A percentile compares a stretch with the other conserved stretches of the same genome.
Conservation (phyloP, 2,113 vertebrate species). For the Saccopteryx bilineata region DNA sequence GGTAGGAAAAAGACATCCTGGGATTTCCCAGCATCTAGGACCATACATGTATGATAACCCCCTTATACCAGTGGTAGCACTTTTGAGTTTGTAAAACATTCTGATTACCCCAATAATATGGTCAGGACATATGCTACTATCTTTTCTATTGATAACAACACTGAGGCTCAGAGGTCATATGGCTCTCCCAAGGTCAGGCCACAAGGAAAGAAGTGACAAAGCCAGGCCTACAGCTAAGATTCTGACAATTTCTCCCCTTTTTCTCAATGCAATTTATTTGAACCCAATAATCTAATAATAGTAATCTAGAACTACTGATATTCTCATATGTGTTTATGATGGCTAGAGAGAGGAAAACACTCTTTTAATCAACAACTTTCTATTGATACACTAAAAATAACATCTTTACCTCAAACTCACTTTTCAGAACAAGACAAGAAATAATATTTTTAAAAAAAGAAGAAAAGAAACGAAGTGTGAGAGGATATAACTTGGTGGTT, state of each 20-base stretch:
- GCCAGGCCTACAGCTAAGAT: background rate
- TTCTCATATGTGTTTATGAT: background rate
- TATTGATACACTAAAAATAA: constrained; percentile 1
- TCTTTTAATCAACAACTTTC: background rate
- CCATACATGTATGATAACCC: background rate
- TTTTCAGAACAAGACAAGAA: constrained; percentile 23
- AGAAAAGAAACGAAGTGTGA: background rate
- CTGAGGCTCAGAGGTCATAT: background rate
- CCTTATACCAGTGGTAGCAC: background rate
- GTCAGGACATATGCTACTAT: background rate
- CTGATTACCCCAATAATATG: background rate
- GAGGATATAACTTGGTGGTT: background rate
- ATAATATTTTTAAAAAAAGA: constrained; percentile 42
- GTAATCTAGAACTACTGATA: background rate
- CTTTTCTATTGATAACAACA: background rate
- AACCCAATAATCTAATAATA: background rate
- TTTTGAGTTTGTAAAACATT: background rate
- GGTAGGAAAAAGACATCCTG: background rate
- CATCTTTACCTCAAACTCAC: background rate
- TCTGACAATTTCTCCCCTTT: background rate
- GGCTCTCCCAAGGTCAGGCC: background rate
- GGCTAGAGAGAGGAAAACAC: background rate
- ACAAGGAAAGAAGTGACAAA: background rate
- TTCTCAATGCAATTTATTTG: background rate
- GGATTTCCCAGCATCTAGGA: background rate